Evolutionary conservation across 2,113 vertebrate genomes (phyloP), one percentile per base, ranked within the genome.

Genomic region (Phalacrocorax brasilianus): DNA sequence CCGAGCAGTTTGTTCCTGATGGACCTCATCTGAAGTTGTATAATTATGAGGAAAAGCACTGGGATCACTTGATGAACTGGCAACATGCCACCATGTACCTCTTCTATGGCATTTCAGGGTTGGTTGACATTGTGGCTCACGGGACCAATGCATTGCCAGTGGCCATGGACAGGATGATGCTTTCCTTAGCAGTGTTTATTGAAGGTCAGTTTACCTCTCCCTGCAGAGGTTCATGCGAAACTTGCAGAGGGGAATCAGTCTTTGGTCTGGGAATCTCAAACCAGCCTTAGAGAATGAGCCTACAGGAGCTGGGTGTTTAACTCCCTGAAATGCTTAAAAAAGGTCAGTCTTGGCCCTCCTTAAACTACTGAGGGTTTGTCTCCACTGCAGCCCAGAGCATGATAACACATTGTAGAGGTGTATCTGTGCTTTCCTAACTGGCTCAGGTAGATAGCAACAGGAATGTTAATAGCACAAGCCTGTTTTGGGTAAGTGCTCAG

Each of bases 61-160:
- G 99, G 99, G 93, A 98, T 23, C 94, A 98, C 50, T 93, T 99
- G 89, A 98, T 98, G 96, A 98, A 98, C 97, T 99, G 99, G 99
- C 99, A 99, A 66, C 99, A 99, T 26, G 94, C 98, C 81, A 99
- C 99, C 93, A 99, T 99, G 99, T 99, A 99, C 93, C 97, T 99
- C 79, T 99, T 99, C 97, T 99, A 99, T 22, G 98, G 98, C 40
- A 96, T 99, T 92, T 90, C 98, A 8, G 99, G 98, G 6, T 84
- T 98, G 22, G 97, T 98, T 45, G 98, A 98, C 32, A 98, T 99
- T 22, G 92, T 99, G 66, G 97, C 99, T 17, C 98, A 99, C 12
- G 98, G 96, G 93, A 98, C 98, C 38, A 98, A 97, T 1, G 89
- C 90, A 0, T 89, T 98, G 35, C 99, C 99, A 3, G 93, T 97